Percentiles rank a stretch among this genome's conserved stretches.
Evolutionary conservation across 2,888 invertebrate species (phyloP).

Genomic region (Rhagonycha lutea): DNA sequence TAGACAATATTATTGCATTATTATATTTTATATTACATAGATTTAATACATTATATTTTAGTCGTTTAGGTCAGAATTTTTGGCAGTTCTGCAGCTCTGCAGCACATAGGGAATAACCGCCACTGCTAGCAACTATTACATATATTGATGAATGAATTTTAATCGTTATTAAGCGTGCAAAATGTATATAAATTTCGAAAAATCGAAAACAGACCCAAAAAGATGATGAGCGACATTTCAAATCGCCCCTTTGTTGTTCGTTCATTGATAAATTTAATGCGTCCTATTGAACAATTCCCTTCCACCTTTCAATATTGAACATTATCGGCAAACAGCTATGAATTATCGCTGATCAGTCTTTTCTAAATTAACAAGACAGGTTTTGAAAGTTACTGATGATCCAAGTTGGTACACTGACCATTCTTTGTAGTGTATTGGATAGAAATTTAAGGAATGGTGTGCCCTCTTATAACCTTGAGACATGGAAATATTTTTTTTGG

Average conservation of each 20-base stretch:
- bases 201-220: background rate
- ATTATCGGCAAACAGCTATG: background rate
- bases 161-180: background rate
- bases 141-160: background rate
- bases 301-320: background rate
- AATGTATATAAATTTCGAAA: background rate
- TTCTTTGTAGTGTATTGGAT: constrained; percentile 10
- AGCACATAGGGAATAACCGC: too few relatives aligned
- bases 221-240: background rate
- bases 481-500: constrained; percentile 20
- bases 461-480: constrained; percentile 20
- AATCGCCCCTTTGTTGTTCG: background rate
- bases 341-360: constrained; percentile 1
- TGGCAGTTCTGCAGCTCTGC: too few relatives aligned
- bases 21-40: too few relatives aligned
- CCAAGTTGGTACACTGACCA: constrained; percentile 4
- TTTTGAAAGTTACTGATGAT: constrained; percentile 8
- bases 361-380: constrained; percentile 15
- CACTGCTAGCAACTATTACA: background rate
- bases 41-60: too few relatives aligned
- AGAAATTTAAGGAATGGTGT: constrained; percentile 20
- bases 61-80: too few relatives aligned
- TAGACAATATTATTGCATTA: too few relatives aligned
- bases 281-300: background rate
- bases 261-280: constrained; percentile 1